Conservation (phyloP, 2,797 vertebrate species). For the Acanthis flammea region DNA sequence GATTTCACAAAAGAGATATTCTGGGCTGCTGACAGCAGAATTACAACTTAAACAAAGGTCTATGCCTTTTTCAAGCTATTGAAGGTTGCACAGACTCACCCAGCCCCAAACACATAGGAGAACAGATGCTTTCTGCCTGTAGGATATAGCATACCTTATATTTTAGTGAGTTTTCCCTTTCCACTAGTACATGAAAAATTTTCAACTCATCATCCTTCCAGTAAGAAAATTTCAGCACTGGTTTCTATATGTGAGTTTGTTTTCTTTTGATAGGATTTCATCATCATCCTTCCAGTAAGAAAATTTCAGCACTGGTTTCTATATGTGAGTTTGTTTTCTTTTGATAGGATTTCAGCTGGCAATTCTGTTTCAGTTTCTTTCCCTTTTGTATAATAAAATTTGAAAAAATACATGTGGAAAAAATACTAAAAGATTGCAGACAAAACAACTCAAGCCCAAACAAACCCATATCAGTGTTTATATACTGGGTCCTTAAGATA, state of each 20-base stretch:
- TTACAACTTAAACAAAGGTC: not conserved
- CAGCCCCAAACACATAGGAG: rapidly evolving
- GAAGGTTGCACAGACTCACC: not conserved
- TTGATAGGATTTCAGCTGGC: not conserved
- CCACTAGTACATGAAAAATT: not conserved
- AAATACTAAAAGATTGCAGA: not conserved
- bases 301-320: not conserved
- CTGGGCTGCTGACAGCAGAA: not conserved
- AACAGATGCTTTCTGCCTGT: not conserved
- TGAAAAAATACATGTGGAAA: not conserved
- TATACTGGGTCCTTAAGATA: constrained; percentile 30
- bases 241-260: not conserved
- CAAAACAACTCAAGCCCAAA: not conserved
- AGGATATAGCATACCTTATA: not conserved
- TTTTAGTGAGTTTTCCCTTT: not conserved
- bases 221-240: not conserved
- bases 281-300: not conserved
- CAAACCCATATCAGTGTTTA: not conserved
- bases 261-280: not conserved
- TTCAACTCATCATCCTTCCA: not conserved
- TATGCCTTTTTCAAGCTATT: not conserved
- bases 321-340: not conserved
- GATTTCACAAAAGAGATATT: not conserved
- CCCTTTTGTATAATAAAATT: not conserved
- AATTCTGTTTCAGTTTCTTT: not conserved